Evolutionary conservation across 2,113 vertebrate genomes (phyloP), one percentile per base, ranked within the genome.

Genomic region (Indicator indicator): DNA sequence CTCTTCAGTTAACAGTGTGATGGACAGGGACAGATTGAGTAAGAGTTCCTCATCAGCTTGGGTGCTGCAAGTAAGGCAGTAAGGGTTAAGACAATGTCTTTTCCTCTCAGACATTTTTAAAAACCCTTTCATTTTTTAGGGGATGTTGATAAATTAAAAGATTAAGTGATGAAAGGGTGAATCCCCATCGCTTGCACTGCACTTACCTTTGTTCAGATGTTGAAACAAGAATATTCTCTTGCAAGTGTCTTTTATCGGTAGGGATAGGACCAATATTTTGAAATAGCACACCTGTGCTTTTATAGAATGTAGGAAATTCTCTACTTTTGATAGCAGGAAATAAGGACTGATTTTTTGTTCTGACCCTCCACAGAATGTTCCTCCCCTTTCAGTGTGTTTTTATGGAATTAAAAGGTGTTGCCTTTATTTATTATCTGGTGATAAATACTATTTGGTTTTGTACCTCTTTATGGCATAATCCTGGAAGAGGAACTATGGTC

Each of bases 401-500:
- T 74, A 72, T 38, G 69, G 69, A 91, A 88, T 94, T 78, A 94
- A 84, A 82, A 88, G 32, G 38, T 58, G 30, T 68, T 90, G 62
- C 13, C 30, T 83, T 91, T 93, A 93, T 96, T 93, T 95, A 78
- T 86, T 69, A 69, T 3, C 32, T 69, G 72, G 48, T 58, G 15
- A 52, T 80, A 88, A 83, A 62, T 67, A 83, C 42, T 60, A 72
- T 54, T 80, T 92, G 36, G 85, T 95, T 94, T 92, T 77, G 74
- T 68, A 67, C 58, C 83, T 90, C 90, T 92, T 95, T 86, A 84
- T 60, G 93, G 83, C 62, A 83, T 33, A 67, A 11, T 91, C 86
- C 89, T 97, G 86, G 84, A 97, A 96, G 89, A 94, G 89, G 93
- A 96, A 90, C 89, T 60, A 84, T 69, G 89, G 70, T 93, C 73